These are phyloP conservation scores for Drosophila orosa DNA, from an alignment of 1,140 invertebrate genomes.

Conservation along the genomic window DNA sequence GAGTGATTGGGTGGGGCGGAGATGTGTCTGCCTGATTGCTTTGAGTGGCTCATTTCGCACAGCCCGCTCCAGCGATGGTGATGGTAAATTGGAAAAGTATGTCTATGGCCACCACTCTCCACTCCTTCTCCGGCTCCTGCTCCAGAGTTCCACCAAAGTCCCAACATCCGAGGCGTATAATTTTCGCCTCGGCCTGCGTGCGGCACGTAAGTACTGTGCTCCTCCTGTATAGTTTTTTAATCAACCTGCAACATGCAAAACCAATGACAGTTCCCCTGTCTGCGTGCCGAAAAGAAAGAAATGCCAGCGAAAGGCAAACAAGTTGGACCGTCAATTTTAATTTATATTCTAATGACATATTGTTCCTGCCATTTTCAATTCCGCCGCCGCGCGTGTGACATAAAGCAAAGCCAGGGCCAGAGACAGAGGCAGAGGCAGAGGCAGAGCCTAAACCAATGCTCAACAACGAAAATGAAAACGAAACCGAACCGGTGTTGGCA, in stretches of 20 bases:
- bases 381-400: constrained; percentile 39
- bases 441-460: background rate
- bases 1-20: constrained; percentile 58
- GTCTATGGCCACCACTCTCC: constrained; percentile 31
- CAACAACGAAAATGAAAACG: background rate
- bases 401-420: background rate
- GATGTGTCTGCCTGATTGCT: constrained; percentile 54
- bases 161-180: constrained; percentile 10
- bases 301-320: constrained; percentile 41
- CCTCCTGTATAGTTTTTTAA: constrained; percentile 54
- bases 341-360: constrained; percentile 70
- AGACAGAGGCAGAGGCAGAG: background rate
- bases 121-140: background rate
- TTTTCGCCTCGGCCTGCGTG: constrained; percentile 49
- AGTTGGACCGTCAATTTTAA: constrained; percentile 60
- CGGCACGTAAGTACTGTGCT: constrained; percentile 46
- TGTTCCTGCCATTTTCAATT: constrained; percentile 56
- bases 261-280: constrained; percentile 40
- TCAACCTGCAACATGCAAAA: constrained; percentile 58
- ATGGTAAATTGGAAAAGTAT: constrained; percentile 64
- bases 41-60: constrained; percentile 66
- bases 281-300: constrained; percentile 41
- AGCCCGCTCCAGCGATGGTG: constrained; percentile 17
- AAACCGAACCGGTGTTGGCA: background rate
- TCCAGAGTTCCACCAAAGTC: background rate